A percentile compares a stretch with the other conserved stretches of the same genome.
Evolutionary conservation across 2,797 vertebrate species (phyloP).

Genomic region (Pangasius djambal): DNA sequence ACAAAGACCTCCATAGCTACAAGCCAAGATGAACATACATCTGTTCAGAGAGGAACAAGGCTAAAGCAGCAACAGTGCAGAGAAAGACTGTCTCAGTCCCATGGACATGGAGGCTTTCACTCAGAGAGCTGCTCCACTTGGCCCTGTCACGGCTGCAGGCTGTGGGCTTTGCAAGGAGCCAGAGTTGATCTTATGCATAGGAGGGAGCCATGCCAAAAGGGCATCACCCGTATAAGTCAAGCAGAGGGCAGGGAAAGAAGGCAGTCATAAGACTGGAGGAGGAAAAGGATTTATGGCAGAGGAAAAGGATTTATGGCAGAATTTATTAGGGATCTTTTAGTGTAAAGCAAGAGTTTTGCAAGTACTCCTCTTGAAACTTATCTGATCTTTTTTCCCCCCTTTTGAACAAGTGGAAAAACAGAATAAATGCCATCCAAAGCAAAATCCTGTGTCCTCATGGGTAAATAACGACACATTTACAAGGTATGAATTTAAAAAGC

Average conservation of each 20-base stretch:
- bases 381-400: neutral
- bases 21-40: constrained; percentile 35
- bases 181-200: constrained; percentile 44
- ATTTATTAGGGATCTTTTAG: constrained; percentile 10
- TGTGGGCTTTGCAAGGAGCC: constrained; percentile 44
- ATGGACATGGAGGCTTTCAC: constrained; percentile 42
- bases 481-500: neutral
- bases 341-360: constrained; percentile 25
- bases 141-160: constrained; percentile 44
- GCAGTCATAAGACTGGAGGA: neutral
- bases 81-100: constrained; percentile 36
- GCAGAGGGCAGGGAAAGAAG: constrained; percentile 39
- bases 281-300: neutral
- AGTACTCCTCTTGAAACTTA: constrained; percentile 5
- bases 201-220: constrained; percentile 48
- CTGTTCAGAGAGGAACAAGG: constrained; percentile 29
- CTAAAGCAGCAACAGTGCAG: constrained; percentile 29
- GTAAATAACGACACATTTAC: neutral
- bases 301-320: constrained; percentile 35
- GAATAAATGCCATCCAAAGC: neutral
- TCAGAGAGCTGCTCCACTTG: constrained; percentile 29
- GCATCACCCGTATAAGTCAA: constrained; percentile 49
- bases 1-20: constrained; percentile 37
- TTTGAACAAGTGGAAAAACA: neutral
- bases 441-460: neutral